phyloP scores from a whole-genome alignment of 2,888 invertebrate species.

The Eristalis intricaria region DNA sequence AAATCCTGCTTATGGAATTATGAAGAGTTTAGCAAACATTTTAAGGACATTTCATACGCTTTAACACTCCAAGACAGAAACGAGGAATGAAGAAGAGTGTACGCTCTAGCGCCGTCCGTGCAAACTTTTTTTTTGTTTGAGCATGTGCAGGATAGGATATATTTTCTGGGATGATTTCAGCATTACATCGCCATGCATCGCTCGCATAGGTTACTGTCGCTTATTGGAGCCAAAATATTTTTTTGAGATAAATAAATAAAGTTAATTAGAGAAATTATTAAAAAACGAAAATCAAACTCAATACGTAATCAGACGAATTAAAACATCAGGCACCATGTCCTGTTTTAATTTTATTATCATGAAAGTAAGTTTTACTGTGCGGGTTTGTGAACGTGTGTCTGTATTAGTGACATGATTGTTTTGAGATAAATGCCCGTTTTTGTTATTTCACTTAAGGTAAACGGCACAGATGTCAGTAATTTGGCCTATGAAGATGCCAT shows the following conservation, averaged over 20 bases:
- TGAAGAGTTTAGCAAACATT: too few relatives aligned
- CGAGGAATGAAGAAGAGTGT: not conserved
- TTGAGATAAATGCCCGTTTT: not conserved
- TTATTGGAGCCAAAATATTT: slow-evolving; percentile 2
- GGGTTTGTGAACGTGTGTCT: too few relatives aligned
- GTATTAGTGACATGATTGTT: not conserved
- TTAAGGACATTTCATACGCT: not conserved
- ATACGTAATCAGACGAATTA: not conserved
- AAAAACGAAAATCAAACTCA: not conserved
- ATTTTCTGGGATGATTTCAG: slow-evolving; percentile 4
- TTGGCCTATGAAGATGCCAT: slow-evolving; percentile 84
- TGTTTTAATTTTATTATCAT: slow-evolving; percentile 65
- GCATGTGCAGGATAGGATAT: slow-evolving; percentile 54
- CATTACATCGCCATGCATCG: slow-evolving; percentile 38
- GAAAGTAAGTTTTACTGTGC: slow-evolving; percentile 36
- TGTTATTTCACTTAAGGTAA: slow-evolving; percentile 80
- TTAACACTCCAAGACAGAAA: not conserved
- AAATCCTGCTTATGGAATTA: too few relatives aligned
- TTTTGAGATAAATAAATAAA: slow-evolving; percentile 5
- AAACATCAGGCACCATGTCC: slow-evolving; percentile 24
- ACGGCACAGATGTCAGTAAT: slow-evolving; percentile 83
- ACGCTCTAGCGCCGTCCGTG: not conserved
- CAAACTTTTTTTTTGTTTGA: slow-evolving; percentile 20
- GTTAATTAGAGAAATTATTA: not conserved
- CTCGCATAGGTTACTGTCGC: slow-evolving; percentile 24